phyloP scores from a whole-genome alignment of 2,888 invertebrate genomes.

The Phymatocera aterrima region DNA sequence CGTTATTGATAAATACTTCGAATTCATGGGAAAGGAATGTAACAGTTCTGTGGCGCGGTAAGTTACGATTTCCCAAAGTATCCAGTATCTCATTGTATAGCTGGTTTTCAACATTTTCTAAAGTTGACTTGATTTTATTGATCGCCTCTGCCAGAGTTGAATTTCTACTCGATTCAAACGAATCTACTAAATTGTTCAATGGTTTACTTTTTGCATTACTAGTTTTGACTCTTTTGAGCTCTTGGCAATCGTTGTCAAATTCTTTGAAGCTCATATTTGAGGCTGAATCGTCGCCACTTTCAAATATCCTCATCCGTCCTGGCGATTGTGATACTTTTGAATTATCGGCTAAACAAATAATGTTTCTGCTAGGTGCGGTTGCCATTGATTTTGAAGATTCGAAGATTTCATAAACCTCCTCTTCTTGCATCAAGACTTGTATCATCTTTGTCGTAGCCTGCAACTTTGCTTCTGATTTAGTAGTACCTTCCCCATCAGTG shows the following conservation, averaged over 20 bases:
- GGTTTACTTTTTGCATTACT: not conserved
- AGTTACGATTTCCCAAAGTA: not conserved
- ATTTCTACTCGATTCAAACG: not conserved
- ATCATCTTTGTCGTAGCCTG: constrained; percentile 19
- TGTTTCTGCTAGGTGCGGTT: not conserved
- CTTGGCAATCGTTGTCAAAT: not conserved
- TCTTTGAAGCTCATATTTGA: not conserved
- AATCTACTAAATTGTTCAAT: not conserved
- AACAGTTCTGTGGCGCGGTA: not conserved
- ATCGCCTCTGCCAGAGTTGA: not conserved
- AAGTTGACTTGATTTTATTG: not conserved
- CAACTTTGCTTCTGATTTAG: constrained; percentile 3
- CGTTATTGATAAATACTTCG: not conserved
- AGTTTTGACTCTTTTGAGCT: not conserved
- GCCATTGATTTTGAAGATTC: not conserved
- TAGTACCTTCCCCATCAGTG: not conserved
- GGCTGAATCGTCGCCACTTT: not conserved
- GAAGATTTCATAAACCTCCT: not conserved
- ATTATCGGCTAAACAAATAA: not conserved
- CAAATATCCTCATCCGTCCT: not conserved
- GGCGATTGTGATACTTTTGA: not conserved
- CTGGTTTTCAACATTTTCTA: constrained; percentile 17
- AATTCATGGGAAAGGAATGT: not conserved
- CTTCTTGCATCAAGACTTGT: not conserved
- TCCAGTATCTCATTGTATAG: not conserved